Percentiles rank a stretch among this genome's conserved stretches.
Evolutionary conservation across 2,888 invertebrate genomes (phyloP).

Genomic region (Conus canariensis): DNA sequence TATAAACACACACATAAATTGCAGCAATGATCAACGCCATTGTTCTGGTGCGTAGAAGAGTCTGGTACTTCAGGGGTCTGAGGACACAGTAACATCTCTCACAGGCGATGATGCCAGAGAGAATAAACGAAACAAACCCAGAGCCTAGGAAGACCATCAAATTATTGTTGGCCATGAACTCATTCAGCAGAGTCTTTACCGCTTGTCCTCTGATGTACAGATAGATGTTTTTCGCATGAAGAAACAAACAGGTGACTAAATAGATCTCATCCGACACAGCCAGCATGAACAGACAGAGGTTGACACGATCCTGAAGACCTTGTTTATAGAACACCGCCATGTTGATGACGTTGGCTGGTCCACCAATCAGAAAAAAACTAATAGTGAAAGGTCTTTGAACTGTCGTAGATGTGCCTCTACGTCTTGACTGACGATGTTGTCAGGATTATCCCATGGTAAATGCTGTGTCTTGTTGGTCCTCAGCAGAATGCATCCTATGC

Average conservation of each 20-base stretch:
- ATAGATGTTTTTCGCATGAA: background rate
- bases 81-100: background rate
- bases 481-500: background rate
- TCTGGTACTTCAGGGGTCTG: conserved; percentile 2
- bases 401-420: background rate
- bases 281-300: conserved; percentile 3
- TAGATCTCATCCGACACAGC: background rate
- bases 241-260: background rate
- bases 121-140: background rate
- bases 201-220: background rate
- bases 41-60: background rate
- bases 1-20: background rate
- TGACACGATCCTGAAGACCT: conserved; percentile 17
- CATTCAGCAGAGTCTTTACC: background rate
- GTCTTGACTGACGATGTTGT: background rate
- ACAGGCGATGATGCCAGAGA: background rate
- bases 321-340: conserved; percentile 18
- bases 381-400: background rate
- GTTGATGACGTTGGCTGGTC: conserved; percentile 26
- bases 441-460: background rate
- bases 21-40: background rate
- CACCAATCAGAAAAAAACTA: background rate
- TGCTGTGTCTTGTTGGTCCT: background rate
- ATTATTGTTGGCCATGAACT: background rate
- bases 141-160: background rate